phyloP scores from a whole-genome alignment of 1,140 invertebrate species.

The Penaeus vannamei region DNA sequence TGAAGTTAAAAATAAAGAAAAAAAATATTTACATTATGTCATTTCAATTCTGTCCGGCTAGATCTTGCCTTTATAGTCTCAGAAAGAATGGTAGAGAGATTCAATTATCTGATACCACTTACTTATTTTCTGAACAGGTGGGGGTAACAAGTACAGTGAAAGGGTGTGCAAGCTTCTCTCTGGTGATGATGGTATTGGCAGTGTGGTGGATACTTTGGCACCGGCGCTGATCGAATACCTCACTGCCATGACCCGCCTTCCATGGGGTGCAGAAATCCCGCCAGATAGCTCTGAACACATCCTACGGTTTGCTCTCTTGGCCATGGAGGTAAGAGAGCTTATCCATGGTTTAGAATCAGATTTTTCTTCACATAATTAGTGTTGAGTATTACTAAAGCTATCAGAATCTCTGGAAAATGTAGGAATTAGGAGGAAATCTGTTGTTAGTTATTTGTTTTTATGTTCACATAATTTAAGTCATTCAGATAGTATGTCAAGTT shows the following conservation, averaged over 20 bases:
- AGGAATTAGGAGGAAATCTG: too few species aligned
- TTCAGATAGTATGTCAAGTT: too few species aligned
- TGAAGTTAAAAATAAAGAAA: too few species aligned
- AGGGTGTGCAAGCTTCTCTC: slow-evolving; percentile 75
- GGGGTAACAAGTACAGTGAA: slow-evolving; percentile 74
- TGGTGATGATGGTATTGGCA: slow-evolving; percentile 74
- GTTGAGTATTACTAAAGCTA: neutral
- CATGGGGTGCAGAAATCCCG: slow-evolving; percentile 71
- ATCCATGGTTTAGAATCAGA: too few species aligned
- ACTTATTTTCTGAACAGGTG: slow-evolving; percentile 66
- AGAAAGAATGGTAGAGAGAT: too few species aligned
- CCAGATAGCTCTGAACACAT: slow-evolving; percentile 75
- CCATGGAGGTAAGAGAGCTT: slow-evolving; percentile 73
- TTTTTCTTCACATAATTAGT: slow-evolving; percentile 3
- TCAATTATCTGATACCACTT: too few species aligned
- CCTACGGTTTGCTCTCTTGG: slow-evolving; percentile 77
- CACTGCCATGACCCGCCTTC: slow-evolving; percentile 66
- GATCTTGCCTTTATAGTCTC: too few species aligned
- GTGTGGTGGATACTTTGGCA: slow-evolving; percentile 71
- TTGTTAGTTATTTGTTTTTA: too few species aligned
- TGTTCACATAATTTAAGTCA: too few species aligned
- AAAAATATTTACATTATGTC: too few species aligned
- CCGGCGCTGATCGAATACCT: slow-evolving; percentile 75
- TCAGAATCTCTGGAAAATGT: too few species aligned
- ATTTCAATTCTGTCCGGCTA: too few species aligned